Conservation (phyloP, 1,140 invertebrate genomes). For the Papilio aristodemus region DNA sequence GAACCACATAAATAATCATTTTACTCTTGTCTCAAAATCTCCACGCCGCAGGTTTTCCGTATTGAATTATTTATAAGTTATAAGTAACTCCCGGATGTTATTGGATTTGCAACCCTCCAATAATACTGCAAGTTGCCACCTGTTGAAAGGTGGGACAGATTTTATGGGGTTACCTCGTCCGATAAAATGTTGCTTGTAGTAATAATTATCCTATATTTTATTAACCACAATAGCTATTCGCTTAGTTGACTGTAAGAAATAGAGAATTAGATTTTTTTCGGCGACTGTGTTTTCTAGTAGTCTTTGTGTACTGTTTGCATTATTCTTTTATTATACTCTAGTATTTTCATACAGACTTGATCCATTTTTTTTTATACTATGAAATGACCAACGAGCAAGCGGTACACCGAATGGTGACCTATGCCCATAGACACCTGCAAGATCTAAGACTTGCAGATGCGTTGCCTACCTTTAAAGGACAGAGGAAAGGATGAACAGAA, state of each 20-base stretch:
- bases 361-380: too few relatives aligned
- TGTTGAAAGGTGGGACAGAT: slow-evolving; percentile 44
- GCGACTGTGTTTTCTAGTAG: too few relatives aligned
- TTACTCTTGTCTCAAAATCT: slow-evolving; percentile 18
- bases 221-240: not conserved
- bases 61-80: slow-evolving; percentile 33
- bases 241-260: not conserved
- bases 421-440: too few relatives aligned
- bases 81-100: slow-evolving; percentile 35
- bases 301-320: too few relatives aligned
- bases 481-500: too few relatives aligned
- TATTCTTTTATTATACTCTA: too few relatives aligned
- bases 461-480: too few relatives aligned
- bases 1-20: slow-evolving; percentile 19
- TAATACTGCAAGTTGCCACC: slow-evolving; percentile 42
- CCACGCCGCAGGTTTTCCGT: not conserved
- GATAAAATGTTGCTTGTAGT: slow-evolving; percentile 19
- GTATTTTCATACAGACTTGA: too few relatives aligned
- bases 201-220: not conserved
- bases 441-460: too few relatives aligned
- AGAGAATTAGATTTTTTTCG: not conserved
- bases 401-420: too few relatives aligned
- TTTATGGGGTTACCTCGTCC: slow-evolving; percentile 41
- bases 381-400: too few relatives aligned
- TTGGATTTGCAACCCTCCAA: slow-evolving; percentile 44